Percentiles rank a stretch among this genome's conserved stretches.
These are phyloP conservation scores for Capitulum mitella DNA, from an alignment of 2,888 invertebrate genomes.

Conservation along the genomic window DNA sequence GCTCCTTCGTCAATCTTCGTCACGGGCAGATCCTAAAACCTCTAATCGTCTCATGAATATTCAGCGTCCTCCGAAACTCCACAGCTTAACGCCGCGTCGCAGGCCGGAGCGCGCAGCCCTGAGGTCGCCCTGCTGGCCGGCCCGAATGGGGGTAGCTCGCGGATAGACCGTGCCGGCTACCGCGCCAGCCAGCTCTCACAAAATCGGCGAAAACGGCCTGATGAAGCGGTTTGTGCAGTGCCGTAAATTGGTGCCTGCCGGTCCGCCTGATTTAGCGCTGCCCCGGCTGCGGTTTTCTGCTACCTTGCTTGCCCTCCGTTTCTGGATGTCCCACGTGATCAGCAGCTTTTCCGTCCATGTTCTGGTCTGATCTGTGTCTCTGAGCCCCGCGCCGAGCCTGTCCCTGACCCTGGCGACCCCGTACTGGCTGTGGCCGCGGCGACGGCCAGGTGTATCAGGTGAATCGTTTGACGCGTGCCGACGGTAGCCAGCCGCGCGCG, in stretches of 20 bases:
- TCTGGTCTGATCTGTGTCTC: too few relatives aligned
- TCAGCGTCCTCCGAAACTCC: background rate
- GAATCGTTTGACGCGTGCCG: constrained; percentile 8
- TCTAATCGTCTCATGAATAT: constrained; percentile 20
- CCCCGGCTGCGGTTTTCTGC: background rate
- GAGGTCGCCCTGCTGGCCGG: too few relatives aligned
- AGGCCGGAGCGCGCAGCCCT: background rate
- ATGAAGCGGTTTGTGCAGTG: background rate
- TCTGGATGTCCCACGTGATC: too few relatives aligned
- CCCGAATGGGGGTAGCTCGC: too few relatives aligned
- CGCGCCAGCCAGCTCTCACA: too few relatives aligned
- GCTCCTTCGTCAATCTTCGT: constrained; percentile 22
- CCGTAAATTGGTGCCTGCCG: background rate
- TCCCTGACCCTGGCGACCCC: too few relatives aligned
- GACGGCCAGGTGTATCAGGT: too few relatives aligned
- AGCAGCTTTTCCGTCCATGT: too few relatives aligned
- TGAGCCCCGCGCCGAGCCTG: too few relatives aligned
- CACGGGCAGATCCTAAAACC: constrained; percentile 15
- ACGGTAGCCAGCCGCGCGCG: background rate
- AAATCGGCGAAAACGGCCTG: background rate
- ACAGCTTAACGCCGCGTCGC: background rate
- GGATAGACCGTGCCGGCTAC: too few relatives aligned
- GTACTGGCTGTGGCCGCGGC: too few relatives aligned
- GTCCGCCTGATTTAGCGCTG: background rate
- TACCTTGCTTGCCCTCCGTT: too few relatives aligned